Evolutionary conservation across 2,113 vertebrate genomes (phyloP), one percentile per base, ranked within the genome.

Genomic region (Megaceryle torquata): DNA sequence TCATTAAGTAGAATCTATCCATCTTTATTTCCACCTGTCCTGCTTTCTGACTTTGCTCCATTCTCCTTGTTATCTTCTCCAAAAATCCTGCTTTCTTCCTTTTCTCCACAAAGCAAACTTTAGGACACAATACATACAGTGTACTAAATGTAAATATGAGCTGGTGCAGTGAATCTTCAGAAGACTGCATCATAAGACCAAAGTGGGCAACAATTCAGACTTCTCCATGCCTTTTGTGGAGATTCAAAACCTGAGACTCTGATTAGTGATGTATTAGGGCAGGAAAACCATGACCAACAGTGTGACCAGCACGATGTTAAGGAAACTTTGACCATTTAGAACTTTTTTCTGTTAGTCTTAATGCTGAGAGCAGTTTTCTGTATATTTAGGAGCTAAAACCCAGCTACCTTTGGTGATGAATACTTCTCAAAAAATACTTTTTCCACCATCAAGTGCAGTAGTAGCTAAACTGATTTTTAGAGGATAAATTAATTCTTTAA

Each of bases 131-230:
- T 31, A 37, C 5, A 15, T 57, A 31, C 12, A 64, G 33, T 31
- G 60, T 16, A 48, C 26, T 57, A 48, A 43, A 48, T 61, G 9
- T 56, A 71, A 72, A 57, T 64, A 57, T 2, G 22, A 82, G 39
- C 7, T 54, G 51, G n/a, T 64, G 37, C 41, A 84, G 78, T 86
- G 91, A 74, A 92, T 95, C 90, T 93, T 71, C 78, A 93, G 43
- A 41, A 71, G 43, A 37, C 46, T 88, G 41, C 33, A 56, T 68
- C 48, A 84, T 70, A 95, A 91, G 74, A 83, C 65, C 68, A 41
- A 26, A 81, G 69, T 6, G 8, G 31, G 25, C 35, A 89, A 88
- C 17, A 33, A 15, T 88, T 64, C 16, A 16, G 44, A 89, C 87
- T 93, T 61, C 6, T 63, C 83, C 63, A 44, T 64, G 65, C 24